A percentile compares a stretch with the other conserved stretches of the same genome.
Conservation (phyloP, 2,888 invertebrate genomes). For the Glaucopsyche alexis region DNA sequence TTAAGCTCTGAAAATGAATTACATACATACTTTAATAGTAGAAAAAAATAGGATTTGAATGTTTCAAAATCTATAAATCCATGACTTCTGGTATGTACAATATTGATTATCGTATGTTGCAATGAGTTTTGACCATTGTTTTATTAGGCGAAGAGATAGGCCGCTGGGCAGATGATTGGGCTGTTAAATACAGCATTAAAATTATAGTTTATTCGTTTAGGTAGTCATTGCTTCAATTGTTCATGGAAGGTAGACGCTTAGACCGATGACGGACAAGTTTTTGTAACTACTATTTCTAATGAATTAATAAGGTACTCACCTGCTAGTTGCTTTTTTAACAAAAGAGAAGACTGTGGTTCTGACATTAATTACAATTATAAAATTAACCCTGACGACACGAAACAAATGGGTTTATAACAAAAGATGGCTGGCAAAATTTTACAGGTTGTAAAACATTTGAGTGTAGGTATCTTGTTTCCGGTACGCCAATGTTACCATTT, state of each 20-base stretch:
- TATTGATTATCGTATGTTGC: constrained; percentile 68
- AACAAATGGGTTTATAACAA: constrained; percentile 85
- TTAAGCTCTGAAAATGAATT: constrained; percentile 90
- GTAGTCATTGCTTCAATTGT: constrained; percentile 70
- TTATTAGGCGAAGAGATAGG: neutral
- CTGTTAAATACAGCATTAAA: constrained; percentile 48
- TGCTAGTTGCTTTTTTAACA: constrained; percentile 97
- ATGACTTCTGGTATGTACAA: constrained; percentile 44
- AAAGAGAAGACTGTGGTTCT: constrained; percentile 96
- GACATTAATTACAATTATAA: constrained; percentile 94
- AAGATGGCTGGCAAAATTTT: constrained; percentile 85
- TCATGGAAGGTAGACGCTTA: constrained; percentile 44
- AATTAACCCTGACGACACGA: constrained; percentile 86
- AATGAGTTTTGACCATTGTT: constrained; percentile 29
- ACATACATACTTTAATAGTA: constrained; percentile 6
- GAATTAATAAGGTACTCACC: constrained; percentile 82
- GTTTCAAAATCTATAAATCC: constrained; percentile 23
- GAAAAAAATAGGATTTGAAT: neutral
- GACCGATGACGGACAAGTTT: constrained; percentile 50
- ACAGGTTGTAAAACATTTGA: constrained; percentile 79
- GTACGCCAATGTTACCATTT: constrained; percentile 53
- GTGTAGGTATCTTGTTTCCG: constrained; percentile 49
- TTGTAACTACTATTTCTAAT: constrained; percentile 46
- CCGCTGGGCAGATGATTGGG: neutral
- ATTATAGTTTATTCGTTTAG: constrained; percentile 70